phyloP scores from a whole-genome alignment of 1,140 invertebrate genomes.

The Monomorium pharaonis region DNA sequence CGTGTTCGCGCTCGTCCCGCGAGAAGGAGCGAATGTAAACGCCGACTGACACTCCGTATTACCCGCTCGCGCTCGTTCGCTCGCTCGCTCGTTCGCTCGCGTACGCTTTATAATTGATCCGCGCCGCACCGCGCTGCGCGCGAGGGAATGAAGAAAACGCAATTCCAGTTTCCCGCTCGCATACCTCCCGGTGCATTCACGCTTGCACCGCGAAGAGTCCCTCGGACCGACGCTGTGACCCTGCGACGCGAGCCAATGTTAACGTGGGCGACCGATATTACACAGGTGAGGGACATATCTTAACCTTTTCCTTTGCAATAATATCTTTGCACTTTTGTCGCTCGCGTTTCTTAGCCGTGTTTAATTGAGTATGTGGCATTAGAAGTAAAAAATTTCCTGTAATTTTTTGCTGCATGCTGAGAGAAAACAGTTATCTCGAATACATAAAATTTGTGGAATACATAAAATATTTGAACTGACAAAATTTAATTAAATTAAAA shows the following conservation, averaged over 20 bases:
- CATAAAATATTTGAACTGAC: no score
- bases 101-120: slow-evolving; percentile 57
- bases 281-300: not conserved
- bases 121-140: not conserved
- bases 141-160: slow-evolving; percentile 16
- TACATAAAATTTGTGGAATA: no score
- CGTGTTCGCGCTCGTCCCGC: not conserved
- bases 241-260: slow-evolving; percentile 17
- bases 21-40: slow-evolving; percentile 45
- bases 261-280: slow-evolving; percentile 18
- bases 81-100: no score
- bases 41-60: slow-evolving; percentile 18
- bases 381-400: not conserved
- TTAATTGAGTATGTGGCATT: not conserved
- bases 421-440: no score
- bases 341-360: not conserved
- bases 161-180: slow-evolving; percentile 55
- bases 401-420: not conserved
- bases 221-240: not conserved
- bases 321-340: not conserved
- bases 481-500: no score
- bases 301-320: not conserved
- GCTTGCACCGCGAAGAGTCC: slow-evolving; percentile 22
- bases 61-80: not conserved
- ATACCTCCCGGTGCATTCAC: slow-evolving; percentile 54